These are phyloP conservation scores for Eubasilissa splendida DNA, from an alignment of 2,888 invertebrate genomes.

Conservation along the genomic window DNA sequence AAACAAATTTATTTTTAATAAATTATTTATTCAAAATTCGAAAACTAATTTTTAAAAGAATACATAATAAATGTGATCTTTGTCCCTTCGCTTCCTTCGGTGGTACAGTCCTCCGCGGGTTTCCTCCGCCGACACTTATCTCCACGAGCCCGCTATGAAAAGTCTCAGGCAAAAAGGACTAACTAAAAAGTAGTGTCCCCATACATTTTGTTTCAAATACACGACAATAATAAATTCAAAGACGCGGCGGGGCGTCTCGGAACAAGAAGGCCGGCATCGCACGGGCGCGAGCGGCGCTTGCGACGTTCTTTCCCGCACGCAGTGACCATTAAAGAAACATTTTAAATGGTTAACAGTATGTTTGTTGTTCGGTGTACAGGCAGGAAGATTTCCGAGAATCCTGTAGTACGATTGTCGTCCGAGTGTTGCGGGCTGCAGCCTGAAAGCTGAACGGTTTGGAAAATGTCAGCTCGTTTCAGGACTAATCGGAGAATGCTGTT, in stretches of 20 bases:
- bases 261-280: slow-evolving; percentile 30
- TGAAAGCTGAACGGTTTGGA: slow-evolving; percentile 2
- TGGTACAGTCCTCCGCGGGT: slow-evolving; percentile 6
- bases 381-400: slow-evolving; percentile 58
- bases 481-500: too few species aligned
- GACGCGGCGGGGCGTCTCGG: slow-evolving; percentile 48
- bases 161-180: slow-evolving; percentile 52
- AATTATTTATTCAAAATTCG: too few species aligned
- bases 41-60: too few species aligned
- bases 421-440: slow-evolving; percentile 28
- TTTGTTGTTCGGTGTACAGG: slow-evolving; percentile 57
- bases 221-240: slow-evolving; percentile 59
- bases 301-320: slow-evolving; percentile 29
- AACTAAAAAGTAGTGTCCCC: slow-evolving; percentile 58
- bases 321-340: slow-evolving; percentile 58
- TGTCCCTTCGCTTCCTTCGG: slow-evolving; percentile 12
- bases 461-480: background rate
- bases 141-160: slow-evolving; percentile 51
- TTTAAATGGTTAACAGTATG: slow-evolving; percentile 59
- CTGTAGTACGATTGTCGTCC: slow-evolving; percentile 58
- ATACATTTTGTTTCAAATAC: slow-evolving; percentile 59
- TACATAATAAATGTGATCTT: too few species aligned
- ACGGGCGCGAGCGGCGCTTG: slow-evolving; percentile 38
- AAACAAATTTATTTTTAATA: too few species aligned
- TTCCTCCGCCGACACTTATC: slow-evolving; percentile 16